Evolutionary conservation across 1,140 invertebrate genomes (phyloP), one percentile per base, ranked within the genome.

Genomic region (Drosophila arawakana): DNA sequence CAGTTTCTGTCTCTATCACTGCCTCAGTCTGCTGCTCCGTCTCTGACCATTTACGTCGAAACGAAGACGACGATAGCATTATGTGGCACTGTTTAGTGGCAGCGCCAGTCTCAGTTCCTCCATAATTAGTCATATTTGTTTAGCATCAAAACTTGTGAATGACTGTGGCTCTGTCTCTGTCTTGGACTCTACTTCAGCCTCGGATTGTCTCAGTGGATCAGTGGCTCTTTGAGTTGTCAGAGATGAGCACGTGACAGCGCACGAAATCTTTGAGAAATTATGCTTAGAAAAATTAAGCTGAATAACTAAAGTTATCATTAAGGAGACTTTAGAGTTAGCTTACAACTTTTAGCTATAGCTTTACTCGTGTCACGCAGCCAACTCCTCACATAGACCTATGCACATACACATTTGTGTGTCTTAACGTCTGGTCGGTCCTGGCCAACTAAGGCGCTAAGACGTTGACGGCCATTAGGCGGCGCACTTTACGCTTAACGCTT

Each of bases 71-170:
- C 75, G 81, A 73, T 76, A 66, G 84, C 84, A 89, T 89, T 89
- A 89, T 89, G 84, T 81, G 84, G 81, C 80, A 54, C 85, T 89
- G 84, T 89, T 89, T 89, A 89, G 80, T 89, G 80, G 62, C 62
- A 39, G 13, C 37, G 49, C 25, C 50, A 74, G 66, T 62, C 72
- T 80, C 83, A 88, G 84, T 89, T 89, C 84, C 84, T 89, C 84
- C 84, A 89, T 89, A 89, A 89, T 89, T 89, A 89, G 84, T 89
- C 84, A 89, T 89, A 89, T 89, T 84, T 89, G 84, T 84, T 89
- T 89, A 89, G 84, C 84, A 84, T 89, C 81, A 89, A 77, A 81
- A 81, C 61, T 84, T 89, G 84, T 89, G 84, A 88, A 89, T 89
- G 85, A 84, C 78, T 82, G 76, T 66, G 25, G 25, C 25, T 39